A percentile compares a stretch with the other conserved stretches of the same genome.
Evolutionary conservation across 2,888 invertebrate species (phyloP).

Genomic region (Chalcis sispes): DNA sequence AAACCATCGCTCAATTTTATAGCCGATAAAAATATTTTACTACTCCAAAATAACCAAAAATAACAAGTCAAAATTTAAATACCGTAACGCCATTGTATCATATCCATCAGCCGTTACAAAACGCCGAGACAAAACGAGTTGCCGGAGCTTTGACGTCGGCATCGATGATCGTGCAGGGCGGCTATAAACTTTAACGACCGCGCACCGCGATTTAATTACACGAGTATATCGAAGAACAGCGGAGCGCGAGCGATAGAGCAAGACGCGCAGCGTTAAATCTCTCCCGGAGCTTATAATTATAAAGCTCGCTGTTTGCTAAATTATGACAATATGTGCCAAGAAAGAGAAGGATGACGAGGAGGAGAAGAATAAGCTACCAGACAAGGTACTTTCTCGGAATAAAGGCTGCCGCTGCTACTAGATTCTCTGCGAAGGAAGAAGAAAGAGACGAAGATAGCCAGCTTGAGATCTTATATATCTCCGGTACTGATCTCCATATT

Average conservation of each 20-base stretch:
- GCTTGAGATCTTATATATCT: conserved; percentile 40
- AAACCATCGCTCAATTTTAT: too few species aligned
- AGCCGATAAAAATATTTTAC: too few species aligned
- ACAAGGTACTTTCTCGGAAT: conserved; percentile 13
- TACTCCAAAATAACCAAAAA: too few species aligned
- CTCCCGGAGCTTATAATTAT: conserved; percentile 52
- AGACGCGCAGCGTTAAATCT: background rate
- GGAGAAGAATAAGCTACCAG: background rate
- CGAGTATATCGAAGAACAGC: too few species aligned
- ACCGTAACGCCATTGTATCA: too few species aligned
- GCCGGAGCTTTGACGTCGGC: background rate
- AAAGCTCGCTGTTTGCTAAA: conserved; percentile 53
- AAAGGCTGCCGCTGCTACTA: conserved; percentile 22
- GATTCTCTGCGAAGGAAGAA: too few species aligned
- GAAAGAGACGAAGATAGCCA: too few species aligned
- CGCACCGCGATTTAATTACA: conserved; percentile 42
- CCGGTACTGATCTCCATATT: conserved; percentile 56
- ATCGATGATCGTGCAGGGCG: background rate
- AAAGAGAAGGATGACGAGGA: too few species aligned
- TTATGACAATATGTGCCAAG: conserved; percentile 55
- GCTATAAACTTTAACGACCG: conserved; percentile 32
- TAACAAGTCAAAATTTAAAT: too few species aligned
- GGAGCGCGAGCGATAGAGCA: background rate
- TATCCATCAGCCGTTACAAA: too few species aligned
- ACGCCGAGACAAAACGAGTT: too few species aligned